Percentiles rank a stretch among this genome's conserved stretches.
phyloP scores from a whole-genome alignment of 2,888 invertebrate genomes.

The Ceratothoa steindachneri region DNA sequence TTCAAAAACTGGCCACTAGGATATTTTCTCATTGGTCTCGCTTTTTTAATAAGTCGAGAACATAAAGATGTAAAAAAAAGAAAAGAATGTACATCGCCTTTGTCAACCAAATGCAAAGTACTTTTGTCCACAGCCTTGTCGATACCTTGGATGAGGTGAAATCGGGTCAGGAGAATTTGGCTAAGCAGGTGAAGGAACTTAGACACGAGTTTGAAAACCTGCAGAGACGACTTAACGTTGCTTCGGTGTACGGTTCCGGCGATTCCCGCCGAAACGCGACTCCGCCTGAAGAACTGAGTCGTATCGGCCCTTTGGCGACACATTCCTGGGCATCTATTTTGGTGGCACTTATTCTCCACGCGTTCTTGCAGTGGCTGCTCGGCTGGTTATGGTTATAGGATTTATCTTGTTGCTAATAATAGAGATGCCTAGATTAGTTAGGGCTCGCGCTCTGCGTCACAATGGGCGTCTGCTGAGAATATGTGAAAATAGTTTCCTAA shows the following conservation, averaged over 20 bases:
- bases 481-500: no score
- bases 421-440: no score
- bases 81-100: no score
- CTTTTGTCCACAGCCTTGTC: conserved; percentile 16
- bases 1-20: no score
- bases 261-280: not conserved
- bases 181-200: conserved; percentile 22
- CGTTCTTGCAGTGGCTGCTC: conserved; percentile 42
- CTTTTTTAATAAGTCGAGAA: no score
- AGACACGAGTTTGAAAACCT: conserved; percentile 30
- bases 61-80: no score
- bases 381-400: conserved; percentile 27
- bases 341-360: conserved; percentile 29
- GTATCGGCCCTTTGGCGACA: conserved; percentile 11
- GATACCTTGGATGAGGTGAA: conserved; percentile 32
- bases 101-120: no score
- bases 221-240: conserved; percentile 11
- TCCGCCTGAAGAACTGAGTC: not conserved
- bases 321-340: conserved; percentile 37
- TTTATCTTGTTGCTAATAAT: conserved; percentile 12
- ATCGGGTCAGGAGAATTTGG: conserved; percentile 21
- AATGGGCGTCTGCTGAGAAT: no score
- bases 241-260: not conserved
- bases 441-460: no score
- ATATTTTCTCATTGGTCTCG: no score